These are phyloP conservation scores for Gallirallus australis DNA, from an alignment of 2,797 vertebrate species.

Conservation along the genomic window DNA sequence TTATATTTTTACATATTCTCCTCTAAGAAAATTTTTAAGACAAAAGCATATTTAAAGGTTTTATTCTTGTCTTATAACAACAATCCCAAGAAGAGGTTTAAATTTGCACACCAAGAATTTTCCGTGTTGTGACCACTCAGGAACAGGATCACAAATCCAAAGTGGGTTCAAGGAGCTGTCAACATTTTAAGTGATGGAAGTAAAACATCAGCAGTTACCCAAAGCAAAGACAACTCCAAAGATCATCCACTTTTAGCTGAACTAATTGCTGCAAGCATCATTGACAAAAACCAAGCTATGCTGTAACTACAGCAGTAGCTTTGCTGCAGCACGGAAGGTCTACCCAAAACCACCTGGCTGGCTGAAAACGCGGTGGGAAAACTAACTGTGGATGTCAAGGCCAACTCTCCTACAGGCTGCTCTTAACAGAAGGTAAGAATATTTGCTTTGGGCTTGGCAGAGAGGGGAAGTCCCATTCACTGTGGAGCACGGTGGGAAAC, in stretches of 20 bases:
- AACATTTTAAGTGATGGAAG: not conserved
- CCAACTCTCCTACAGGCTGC: not conserved
- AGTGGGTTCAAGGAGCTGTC: not conserved
- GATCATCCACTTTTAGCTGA: not conserved
- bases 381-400: not conserved
- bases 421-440: not conserved
- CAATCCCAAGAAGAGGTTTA: not conserved
- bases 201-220: not conserved
- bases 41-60: not conserved
- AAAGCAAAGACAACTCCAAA: not conserved
- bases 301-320: not conserved
- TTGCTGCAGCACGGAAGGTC: not conserved
- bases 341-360: accelerated
- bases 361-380: not conserved
- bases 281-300: not conserved
- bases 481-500: not conserved
- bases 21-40: not conserved
- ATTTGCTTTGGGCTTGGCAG: not conserved
- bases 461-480: not conserved
- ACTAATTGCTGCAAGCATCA: not conserved
- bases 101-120: not conserved
- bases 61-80: not conserved
- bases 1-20: not conserved
- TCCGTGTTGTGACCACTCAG: not conserved
- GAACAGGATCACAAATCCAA: not conserved